Conservation (phyloP, 1,140 invertebrate species). For the Megathymus violae region DNA sequence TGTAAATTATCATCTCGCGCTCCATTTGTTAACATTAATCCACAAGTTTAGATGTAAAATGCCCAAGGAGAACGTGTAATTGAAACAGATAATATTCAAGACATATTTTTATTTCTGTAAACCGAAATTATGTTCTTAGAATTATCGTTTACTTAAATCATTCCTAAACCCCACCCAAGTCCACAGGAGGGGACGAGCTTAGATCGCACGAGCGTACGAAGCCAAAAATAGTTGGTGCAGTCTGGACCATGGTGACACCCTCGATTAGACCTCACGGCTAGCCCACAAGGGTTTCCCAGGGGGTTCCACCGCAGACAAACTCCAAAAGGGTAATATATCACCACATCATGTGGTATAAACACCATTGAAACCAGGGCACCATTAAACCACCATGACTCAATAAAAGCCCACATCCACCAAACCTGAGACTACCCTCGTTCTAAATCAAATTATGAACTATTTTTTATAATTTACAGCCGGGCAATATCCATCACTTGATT, state of each 20-base stretch:
- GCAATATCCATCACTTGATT: background rate
- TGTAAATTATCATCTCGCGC: too few species aligned
- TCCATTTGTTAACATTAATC: too few species aligned
- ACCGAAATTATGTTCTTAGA: constrained; percentile 29
- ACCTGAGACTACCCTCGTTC: constrained; percentile 26
- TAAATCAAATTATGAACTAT: constrained; percentile 18
- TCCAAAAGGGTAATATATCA: constrained; percentile 1
- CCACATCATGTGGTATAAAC: constrained; percentile 8
- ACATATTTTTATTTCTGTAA: constrained; percentile 39
- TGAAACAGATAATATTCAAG: constrained; percentile 16
- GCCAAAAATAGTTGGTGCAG: constrained; percentile 38
- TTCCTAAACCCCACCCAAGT: constrained; percentile 36
- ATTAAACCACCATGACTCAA: constrained; percentile 37
- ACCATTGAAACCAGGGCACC: constrained; percentile 23
- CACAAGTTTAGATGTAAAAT: too few species aligned
- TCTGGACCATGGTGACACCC: constrained; percentile 31
- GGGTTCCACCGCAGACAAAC: constrained; percentile 45
- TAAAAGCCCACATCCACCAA: constrained; percentile 36
- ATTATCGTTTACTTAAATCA: constrained; percentile 26
- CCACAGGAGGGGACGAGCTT: constrained; percentile 34
- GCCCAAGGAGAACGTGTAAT: too few species aligned
- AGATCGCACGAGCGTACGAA: constrained; percentile 1
- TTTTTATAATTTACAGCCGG: constrained; percentile 29
- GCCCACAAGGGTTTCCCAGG: constrained; percentile 49
- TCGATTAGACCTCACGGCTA: constrained; percentile 46